Evolutionary conservation across 2,113 vertebrate genomes (phyloP).

Genomic region (Corythoichthys intestinalis): DNA sequence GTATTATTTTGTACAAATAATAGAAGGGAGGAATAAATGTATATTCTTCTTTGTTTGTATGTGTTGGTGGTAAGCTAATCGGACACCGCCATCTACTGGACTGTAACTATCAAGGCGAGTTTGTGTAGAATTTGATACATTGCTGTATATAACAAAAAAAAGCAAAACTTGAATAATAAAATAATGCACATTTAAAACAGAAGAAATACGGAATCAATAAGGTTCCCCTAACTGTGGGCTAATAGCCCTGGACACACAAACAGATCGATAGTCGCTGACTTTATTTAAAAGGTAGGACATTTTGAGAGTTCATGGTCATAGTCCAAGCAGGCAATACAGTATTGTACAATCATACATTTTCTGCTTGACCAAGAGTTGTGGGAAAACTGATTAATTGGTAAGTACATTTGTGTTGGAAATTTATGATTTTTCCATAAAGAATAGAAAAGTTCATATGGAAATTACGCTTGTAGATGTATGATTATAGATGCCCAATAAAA

Average conservation of each 20-base stretch:
- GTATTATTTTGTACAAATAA: no score
- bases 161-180: not conserved
- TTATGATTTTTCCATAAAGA: not conserved
- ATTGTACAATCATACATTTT: conserved; percentile 6
- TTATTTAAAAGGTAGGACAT: conserved; percentile 43
- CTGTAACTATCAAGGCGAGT: not conserved
- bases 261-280: conserved; percentile 7
- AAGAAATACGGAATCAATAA: not conserved
- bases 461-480: not conserved
- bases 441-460: no score
- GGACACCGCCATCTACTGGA: not conserved
- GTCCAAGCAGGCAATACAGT: conserved; percentile 25
- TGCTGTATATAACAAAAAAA: no score
- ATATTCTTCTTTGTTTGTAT: not conserved
- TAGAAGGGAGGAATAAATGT: not conserved
- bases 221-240: not conserved
- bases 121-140: not conserved
- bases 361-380: conserved; percentile 24
- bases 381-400: not conserved
- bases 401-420: not conserved
- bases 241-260: not conserved
- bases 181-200: not conserved
- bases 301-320: conserved; percentile 33
- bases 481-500: not conserved
- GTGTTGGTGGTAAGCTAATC: not conserved